Conservation (phyloP, 2,888 invertebrate species). For the Pachycephus smyrnensis region DNA sequence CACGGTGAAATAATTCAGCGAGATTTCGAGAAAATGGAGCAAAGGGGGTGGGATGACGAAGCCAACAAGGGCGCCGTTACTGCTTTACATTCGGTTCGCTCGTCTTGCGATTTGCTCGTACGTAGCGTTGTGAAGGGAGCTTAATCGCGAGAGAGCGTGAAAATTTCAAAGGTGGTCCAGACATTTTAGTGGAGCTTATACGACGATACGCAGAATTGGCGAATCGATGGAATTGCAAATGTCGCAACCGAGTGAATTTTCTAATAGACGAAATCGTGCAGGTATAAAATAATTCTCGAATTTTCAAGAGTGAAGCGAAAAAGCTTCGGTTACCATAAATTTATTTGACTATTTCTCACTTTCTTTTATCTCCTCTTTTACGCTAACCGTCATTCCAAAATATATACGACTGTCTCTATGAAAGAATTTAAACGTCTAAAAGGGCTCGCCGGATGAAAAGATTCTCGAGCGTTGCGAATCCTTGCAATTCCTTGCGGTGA, state of each 20-base stretch:
- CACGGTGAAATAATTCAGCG: neutral
- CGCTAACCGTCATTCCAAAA: neutral
- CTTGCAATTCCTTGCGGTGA: neutral
- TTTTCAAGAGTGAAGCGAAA: neutral
- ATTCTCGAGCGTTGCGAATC: neutral
- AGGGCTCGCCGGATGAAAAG: neutral
- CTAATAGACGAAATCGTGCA: neutral
- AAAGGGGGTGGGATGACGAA: neutral
- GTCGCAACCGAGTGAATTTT: neutral
- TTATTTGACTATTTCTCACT: neutral
- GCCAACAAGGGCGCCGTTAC: neutral
- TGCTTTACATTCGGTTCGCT: neutral
- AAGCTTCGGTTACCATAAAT: neutral
- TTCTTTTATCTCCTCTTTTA: fast-evolving
- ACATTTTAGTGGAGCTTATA: neutral
- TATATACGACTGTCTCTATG: neutral
- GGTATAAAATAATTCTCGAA: neutral
- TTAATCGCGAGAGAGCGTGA: neutral
- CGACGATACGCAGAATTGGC: neutral
- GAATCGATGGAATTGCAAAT: neutral
- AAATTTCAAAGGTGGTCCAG: neutral
- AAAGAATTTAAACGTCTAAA: neutral
- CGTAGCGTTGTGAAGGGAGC: neutral
- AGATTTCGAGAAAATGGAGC: neutral
- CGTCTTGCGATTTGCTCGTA: neutral